Evolutionary conservation across 2,888 invertebrate genomes (phyloP), one percentile per base, ranked within the genome.

Genomic region (Latrodectus hesperus): DNA sequence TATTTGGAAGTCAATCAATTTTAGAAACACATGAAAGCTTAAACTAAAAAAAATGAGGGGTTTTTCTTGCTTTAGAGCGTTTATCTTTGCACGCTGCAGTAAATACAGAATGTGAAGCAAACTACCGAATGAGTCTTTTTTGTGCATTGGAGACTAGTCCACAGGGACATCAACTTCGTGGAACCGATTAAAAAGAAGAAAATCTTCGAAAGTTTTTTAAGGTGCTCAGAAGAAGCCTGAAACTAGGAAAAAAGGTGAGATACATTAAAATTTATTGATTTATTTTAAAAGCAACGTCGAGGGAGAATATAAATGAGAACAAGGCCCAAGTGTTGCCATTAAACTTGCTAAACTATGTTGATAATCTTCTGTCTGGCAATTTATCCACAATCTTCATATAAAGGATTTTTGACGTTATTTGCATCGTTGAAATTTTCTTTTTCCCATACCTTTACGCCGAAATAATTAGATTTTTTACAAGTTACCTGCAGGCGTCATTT

Each of bases 401-500:
- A 84, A 84, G 78, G 73, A 74, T 74, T 78, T 60, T 84, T 84
- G 76, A 81, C 76, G 73, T 87, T 87, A 77, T 77, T 87, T 81
- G 81, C 81, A 74, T 51, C 72, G 60, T 53, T 49, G 67, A 55
- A 68, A 67, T 64, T 87, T 60, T 38, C 78, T 85, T 75, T 73
- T 77, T 60, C 52, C 65, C 22, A 72, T 17, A 72, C 77, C 65
- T 87, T 87, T 68, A 77, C 26, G 77, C 26, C 9, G 52, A 52
- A 76, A 81, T 82, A 87, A 87, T 87, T 87, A 73, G 81, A 81
- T 87, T 87, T 87, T 38, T 81, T 60, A 81, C 22, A 73, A 87
- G 77, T 87, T 77, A 80, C 77, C 86, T 73, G 38, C 67, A 85
- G 84, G 78, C 68, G 81, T 87, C 77, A 80, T 87, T 87, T 77